Evolutionary conservation across 2,113 vertebrate genomes (phyloP).

Genomic region (Neopipo cinnamomea): DNA sequence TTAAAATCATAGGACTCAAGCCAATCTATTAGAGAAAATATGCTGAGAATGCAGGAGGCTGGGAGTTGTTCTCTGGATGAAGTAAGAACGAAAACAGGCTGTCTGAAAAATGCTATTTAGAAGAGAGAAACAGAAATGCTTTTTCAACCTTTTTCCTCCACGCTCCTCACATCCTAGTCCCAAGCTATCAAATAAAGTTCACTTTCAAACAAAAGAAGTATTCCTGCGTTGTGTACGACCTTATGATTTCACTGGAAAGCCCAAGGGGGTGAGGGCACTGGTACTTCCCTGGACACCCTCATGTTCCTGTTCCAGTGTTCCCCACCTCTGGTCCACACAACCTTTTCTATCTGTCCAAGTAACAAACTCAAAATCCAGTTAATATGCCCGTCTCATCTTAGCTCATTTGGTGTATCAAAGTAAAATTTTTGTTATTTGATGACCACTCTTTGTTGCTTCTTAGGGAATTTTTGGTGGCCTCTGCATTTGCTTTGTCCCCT

Average conservation of each 20-base stretch:
- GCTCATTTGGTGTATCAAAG: background rate
- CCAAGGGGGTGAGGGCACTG: background rate
- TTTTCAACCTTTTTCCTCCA: background rate
- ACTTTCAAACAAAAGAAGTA: background rate
- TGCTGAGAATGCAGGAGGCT: constrained; percentile 5
- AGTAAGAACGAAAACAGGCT: background rate
- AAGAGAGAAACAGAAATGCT: background rate
- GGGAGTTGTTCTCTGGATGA: background rate
- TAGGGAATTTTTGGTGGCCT: background rate
- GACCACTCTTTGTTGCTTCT: background rate
- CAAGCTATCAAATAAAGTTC: background rate
- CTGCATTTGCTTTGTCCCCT: background rate
- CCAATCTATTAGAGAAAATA: constrained; percentile 8
- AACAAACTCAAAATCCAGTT: background rate
- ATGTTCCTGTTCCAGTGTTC: background rate
- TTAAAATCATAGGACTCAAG: constrained; percentile 21
- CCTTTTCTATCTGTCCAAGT: background rate
- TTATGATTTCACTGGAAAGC: background rate
- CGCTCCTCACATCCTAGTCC: accelerated
- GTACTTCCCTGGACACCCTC: background rate
- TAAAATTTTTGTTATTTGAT: background rate
- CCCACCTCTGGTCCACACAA: background rate
- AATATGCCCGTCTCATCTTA: background rate
- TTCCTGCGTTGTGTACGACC: background rate
- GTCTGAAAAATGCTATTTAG: background rate